These are phyloP conservation scores for Tauraco erythrolophus DNA, from an alignment of 2,113 vertebrate genomes.

Conservation along the genomic window DNA sequence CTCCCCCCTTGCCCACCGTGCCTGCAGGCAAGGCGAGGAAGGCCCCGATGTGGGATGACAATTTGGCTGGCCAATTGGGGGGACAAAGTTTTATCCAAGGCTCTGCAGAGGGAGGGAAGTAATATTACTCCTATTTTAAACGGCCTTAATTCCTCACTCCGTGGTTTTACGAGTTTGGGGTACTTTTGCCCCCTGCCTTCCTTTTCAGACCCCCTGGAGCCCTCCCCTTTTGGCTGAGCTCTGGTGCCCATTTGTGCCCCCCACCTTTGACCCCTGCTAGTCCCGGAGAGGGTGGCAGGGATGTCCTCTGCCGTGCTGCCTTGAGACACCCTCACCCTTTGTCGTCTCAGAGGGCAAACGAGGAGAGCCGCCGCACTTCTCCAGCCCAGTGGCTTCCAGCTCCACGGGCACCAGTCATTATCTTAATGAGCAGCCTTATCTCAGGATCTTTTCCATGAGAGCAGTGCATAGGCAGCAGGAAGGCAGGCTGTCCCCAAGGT, in stretches of 20 bases:
- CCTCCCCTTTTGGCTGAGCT: background rate
- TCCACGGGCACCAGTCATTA: background rate
- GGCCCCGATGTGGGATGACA: background rate
- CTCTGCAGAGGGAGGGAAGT: background rate
- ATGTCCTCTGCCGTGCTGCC: background rate
- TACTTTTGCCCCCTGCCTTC: background rate
- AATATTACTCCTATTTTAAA: background rate
- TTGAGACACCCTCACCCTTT: background rate
- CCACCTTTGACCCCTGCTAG: no score
- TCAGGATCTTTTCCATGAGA: background rate
- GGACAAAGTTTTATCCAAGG: background rate
- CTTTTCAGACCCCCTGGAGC: background rate
- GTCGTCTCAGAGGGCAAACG: background rate
- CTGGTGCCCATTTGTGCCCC: background rate
- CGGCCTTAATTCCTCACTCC: background rate
- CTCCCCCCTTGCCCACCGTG: no score
- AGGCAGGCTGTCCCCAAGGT: background rate
- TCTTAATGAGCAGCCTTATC: constrained; percentile 4
- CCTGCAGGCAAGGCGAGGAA: background rate
- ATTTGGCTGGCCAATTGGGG: background rate
- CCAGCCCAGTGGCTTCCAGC: background rate
- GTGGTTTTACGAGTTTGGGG: background rate
- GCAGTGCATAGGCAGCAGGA: background rate
- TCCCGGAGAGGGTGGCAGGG: background rate
- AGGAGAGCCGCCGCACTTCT: background rate